phyloP scores from a whole-genome alignment of 2,888 invertebrate genomes.

The Hypercompe scribonia region DNA sequence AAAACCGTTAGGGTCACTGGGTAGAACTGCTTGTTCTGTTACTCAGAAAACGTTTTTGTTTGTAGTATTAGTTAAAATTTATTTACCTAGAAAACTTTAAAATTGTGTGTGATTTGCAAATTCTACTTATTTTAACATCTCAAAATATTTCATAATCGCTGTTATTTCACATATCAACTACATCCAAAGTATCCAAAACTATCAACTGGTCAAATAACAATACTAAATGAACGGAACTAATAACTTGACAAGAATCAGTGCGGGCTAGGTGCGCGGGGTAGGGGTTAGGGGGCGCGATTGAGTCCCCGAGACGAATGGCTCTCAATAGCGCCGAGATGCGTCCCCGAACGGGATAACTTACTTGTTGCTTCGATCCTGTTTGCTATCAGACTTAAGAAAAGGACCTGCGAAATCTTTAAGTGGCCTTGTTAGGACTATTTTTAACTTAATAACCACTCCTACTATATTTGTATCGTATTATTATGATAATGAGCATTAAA shows the following conservation, averaged over 20 bases:
- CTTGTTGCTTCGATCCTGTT: conserved; percentile 77
- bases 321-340: conserved; percentile 74
- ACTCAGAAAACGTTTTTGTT: not conserved
- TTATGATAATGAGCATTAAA: too few relatives aligned
- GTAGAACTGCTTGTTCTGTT: not conserved
- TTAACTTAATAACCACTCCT: conserved; percentile 19
- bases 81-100: too few relatives aligned
- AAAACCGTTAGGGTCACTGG: not conserved
- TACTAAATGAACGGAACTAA: conserved; percentile 21
- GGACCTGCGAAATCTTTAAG: conserved; percentile 49
- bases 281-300: conserved; percentile 51
- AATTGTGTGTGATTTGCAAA: not conserved
- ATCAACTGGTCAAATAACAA: conserved; percentile 2
- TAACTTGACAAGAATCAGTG: conserved; percentile 43
- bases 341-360: conserved; percentile 73
- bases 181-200: not conserved
- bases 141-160: not conserved
- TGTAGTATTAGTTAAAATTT: too few relatives aligned
- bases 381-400: conserved; percentile 53
- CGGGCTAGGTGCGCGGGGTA: conserved; percentile 25
- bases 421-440: conserved; percentile 35
- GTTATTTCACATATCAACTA: not conserved
- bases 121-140: not conserved
- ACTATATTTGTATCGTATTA: conserved; percentile 10
- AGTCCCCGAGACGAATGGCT: conserved; percentile 72